Conservation (phyloP, 2,888 invertebrate genomes). For the Colletes collaris region DNA sequence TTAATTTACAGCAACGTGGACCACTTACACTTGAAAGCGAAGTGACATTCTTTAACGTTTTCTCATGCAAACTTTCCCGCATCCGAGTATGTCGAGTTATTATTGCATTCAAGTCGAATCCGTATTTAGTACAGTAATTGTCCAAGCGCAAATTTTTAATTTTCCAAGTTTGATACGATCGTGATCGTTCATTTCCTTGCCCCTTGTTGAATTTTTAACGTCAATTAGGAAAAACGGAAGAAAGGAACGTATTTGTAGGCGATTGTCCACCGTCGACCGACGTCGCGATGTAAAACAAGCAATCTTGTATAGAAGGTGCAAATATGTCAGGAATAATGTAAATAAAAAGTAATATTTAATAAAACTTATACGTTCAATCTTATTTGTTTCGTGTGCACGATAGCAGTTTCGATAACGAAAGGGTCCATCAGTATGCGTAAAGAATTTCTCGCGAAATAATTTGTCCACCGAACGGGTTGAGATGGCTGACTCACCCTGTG, state of each 20-base stretch:
- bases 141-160: slow-evolving; percentile 20
- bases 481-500: too few relatives aligned
- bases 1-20: too few relatives aligned
- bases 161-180: slow-evolving; percentile 14
- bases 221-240: slow-evolving; percentile 17
- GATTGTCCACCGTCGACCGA: slow-evolving; percentile 1
- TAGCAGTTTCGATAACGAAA: too few relatives aligned
- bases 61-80: too few relatives aligned
- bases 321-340: slow-evolving; percentile 39
- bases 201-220: slow-evolving; percentile 24
- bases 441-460: too few relatives aligned
- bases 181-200: slow-evolving; percentile 22
- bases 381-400: too few relatives aligned
- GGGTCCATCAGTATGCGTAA: too few relatives aligned
- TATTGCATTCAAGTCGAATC: background rate
- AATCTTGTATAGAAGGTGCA: slow-evolving; percentile 42
- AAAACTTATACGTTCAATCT: too few relatives aligned
- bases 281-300: slow-evolving; percentile 36
- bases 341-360: slow-evolving; percentile 36
- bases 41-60: background rate
- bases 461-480: too few relatives aligned
- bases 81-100: background rate
- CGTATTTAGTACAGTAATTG: background rate
- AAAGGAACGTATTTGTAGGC: slow-evolving; percentile 4
- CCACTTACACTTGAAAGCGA: background rate